Conservation (phyloP, 1,140 invertebrate species). For the Augochlora pura region DNA sequence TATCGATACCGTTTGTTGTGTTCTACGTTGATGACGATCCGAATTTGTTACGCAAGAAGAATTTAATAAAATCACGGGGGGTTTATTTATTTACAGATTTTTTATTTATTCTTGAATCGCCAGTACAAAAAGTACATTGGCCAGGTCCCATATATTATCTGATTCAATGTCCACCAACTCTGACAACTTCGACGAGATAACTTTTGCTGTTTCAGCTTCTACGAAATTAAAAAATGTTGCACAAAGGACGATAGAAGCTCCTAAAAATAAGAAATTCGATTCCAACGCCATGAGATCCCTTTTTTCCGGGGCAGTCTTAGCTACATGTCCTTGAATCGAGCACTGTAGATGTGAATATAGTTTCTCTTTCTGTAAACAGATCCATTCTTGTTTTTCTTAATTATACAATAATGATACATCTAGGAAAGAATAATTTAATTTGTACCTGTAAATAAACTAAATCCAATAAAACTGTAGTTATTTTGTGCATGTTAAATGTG, state of each 20-base stretch:
- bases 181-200: conserved; percentile 44
- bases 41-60: too few relatives aligned
- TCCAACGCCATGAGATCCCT: conserved; percentile 31
- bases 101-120: conserved; percentile 34
- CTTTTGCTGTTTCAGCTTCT: background rate
- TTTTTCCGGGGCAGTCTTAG: background rate
- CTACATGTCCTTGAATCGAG: background rate
- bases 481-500: conserved; percentile 48
- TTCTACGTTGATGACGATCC: too few relatives aligned
- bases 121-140: conserved; percentile 42
- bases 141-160: conserved; percentile 45
- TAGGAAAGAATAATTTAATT: background rate
- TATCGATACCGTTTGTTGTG: too few relatives aligned
- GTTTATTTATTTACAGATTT: too few relatives aligned
- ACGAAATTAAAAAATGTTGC: conserved; percentile 33
- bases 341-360: conserved; percentile 38
- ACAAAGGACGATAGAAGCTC: conserved; percentile 49
- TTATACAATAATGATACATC: background rate
- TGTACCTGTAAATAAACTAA: conserved; percentile 68
- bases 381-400: background rate
- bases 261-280: conserved; percentile 44
- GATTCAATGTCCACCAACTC: conserved; percentile 30
- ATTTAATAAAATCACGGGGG: too few relatives aligned
- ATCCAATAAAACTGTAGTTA: conserved; percentile 63
- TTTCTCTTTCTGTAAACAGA: conserved; percentile 43